These are phyloP conservation scores for Thunnus thynnus DNA, from an alignment of 2,113 vertebrate species.

Conservation along the genomic window DNA sequence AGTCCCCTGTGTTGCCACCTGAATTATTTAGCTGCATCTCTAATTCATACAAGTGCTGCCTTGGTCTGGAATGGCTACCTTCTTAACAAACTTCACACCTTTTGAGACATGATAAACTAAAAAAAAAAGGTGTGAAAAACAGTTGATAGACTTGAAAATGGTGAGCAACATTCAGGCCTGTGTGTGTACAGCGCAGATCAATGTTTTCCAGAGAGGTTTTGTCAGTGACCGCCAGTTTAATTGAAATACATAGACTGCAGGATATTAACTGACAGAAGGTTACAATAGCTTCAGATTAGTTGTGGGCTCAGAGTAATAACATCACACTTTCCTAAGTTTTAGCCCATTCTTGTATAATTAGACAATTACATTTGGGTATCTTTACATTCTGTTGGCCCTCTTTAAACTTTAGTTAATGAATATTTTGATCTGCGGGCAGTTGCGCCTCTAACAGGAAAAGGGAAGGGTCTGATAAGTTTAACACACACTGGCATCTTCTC, in stretches of 20 bases:
- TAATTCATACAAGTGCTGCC: constrained; percentile 80
- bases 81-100: constrained; percentile 69
- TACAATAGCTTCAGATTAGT: background rate
- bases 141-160: background rate
- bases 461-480: constrained; percentile 67
- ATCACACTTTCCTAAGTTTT: background rate
- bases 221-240: background rate
- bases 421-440: constrained; percentile 47
- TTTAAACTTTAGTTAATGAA: constrained; percentile 12
- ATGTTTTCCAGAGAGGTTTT: background rate
- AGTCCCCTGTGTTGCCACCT: constrained; percentile 77
- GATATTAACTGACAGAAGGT: background rate
- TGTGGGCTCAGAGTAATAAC: background rate
- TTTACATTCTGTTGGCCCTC: background rate
- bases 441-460: constrained; percentile 57
- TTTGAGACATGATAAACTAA: constrained; percentile 44
- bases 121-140: constrained; percentile 29
- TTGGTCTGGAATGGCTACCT: constrained; percentile 36
- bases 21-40: constrained; percentile 85
- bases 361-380: background rate
- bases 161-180: background rate
- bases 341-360: background rate
- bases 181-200: background rate
- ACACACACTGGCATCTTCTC: constrained; percentile 40
- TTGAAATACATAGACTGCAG: background rate